These are phyloP conservation scores for Chlorospingus semifuscus DNA, from an alignment of 2,797 vertebrate genomes.

Conservation along the genomic window DNA sequence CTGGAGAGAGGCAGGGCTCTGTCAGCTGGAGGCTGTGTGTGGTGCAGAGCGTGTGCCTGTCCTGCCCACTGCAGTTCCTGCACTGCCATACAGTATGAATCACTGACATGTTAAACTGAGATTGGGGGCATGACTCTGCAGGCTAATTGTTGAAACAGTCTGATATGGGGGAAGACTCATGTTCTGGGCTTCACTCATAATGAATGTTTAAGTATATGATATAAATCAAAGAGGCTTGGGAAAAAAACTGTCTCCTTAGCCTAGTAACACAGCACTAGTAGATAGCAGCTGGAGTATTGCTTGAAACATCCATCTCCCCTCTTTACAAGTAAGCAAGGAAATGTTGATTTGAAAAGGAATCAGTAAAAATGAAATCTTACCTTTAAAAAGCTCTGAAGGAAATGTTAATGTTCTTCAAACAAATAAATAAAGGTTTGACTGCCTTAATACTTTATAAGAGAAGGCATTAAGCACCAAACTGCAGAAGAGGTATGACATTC, in stretches of 20 bases:
- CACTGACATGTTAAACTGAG: not conserved
- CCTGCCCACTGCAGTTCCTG: not conserved
- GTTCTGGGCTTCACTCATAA: not conserved
- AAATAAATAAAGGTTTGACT: not conserved
- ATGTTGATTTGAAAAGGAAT: not conserved
- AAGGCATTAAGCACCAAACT: not conserved
- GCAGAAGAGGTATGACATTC: not conserved
- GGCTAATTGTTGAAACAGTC: not conserved
- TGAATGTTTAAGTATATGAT: not conserved
- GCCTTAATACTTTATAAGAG: not conserved
- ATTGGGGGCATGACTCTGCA: not conserved
- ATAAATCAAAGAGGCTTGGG: not conserved
- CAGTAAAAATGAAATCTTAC: not conserved
- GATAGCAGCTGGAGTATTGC: not conserved
- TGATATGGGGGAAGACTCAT: not conserved
- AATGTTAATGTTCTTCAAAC: not conserved
- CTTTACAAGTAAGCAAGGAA: not conserved
- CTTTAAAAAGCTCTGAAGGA: not conserved
- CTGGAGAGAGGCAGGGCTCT: not conserved
- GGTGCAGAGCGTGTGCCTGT: accelerated
- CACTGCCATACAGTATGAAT: not conserved
- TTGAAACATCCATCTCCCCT: not conserved
- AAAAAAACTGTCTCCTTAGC: not conserved
- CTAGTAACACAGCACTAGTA: not conserved
- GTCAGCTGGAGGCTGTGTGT: not conserved